Evolutionary conservation across 2,797 vertebrate species (phyloP), one percentile per base, ranked within the genome.

Genomic region (Myotis pilosus): DNA sequence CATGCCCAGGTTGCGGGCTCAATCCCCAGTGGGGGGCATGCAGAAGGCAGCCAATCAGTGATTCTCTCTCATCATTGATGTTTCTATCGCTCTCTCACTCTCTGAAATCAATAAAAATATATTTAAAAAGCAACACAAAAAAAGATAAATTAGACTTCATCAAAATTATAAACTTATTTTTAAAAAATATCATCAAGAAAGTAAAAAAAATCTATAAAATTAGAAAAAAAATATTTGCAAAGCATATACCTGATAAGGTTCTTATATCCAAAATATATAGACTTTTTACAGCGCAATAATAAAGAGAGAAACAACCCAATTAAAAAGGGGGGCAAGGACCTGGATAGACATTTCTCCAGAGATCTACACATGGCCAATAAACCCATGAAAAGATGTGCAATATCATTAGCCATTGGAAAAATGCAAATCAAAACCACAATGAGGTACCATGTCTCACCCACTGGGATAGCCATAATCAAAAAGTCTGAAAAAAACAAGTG

Each of bases 141-240:
- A 66, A 80, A 78, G 25, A 66, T 51, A 66, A 41, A 91, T 36
- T 51, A 19, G 5, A 69, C 8, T 36, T 82, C 7, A 41, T 60
- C 41, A 44, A 78, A 69, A 87, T 71, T 76, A 62, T 76, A 23
- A 33, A 44, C 23, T 53, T 49, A 36, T 60, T 85, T 72, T 57
- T 41, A 15, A 69, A 69, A 62, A 11, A 25, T 51, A 60, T 33
- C 22, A 60, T 82, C n/a, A 36, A 60, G 25, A 82, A 81, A 75
- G 25, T 57, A 60, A 72, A 66, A 66, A n/a, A 16, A 76, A 64
- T 28, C 12, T 25, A 72, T 5, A 28, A 69, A 72, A 72, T 55
- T 5, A 84, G 19, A 8, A 16, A 88, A 17, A 78, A 76, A 83
- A 23, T 68, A 75, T 78, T 53, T 83, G 36, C 44, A 89, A 84